phyloP scores from a whole-genome alignment of 2,797 vertebrate species.

The Sciurus carolinensis region DNA sequence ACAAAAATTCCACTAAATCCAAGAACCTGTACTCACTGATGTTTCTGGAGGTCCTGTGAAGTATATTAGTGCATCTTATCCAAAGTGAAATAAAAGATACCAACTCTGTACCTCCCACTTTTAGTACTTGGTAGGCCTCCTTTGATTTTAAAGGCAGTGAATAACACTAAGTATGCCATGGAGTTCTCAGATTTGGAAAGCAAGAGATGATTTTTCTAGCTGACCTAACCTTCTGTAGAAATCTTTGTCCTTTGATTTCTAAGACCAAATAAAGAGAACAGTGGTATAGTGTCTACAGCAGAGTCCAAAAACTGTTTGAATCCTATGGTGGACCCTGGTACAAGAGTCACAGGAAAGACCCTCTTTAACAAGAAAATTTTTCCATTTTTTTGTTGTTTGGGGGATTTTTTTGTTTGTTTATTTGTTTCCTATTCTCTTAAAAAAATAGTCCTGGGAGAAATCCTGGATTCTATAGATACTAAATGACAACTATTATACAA shows the following conservation, averaged over 20 bases:
- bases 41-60: neutral
- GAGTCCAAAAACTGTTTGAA: neutral
- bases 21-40: neutral
- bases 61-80: neutral
- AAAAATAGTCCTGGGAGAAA: neutral
- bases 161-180: neutral
- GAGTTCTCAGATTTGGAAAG: neutral
- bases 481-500: neutral
- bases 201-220: neutral
- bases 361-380: neutral
- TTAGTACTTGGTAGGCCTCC: neutral
- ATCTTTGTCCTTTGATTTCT: neutral
- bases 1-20: neutral
- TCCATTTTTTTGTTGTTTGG: neutral
- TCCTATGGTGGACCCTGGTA: neutral
- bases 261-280: neutral
- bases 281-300: neutral
- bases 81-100: neutral
- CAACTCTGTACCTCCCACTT: neutral
- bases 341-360: neutral
- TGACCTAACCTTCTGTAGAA: neutral
- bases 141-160: neutral
- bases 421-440: neutral
- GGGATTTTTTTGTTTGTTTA: neutral
- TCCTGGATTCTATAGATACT: neutral